phyloP scores from a whole-genome alignment of 1,140 invertebrate genomes.

The Cephus cinctus region DNA sequence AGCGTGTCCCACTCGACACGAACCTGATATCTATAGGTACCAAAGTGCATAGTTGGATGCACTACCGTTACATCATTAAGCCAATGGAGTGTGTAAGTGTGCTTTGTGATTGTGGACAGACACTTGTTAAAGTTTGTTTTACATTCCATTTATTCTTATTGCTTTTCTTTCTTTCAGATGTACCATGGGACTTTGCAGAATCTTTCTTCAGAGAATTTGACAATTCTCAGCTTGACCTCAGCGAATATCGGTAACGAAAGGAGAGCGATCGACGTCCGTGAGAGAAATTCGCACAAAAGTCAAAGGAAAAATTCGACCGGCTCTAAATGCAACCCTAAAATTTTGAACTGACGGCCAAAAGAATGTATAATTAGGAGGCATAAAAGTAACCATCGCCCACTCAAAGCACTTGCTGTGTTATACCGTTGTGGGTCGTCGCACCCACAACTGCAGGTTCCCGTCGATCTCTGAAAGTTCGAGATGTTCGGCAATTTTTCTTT shows the following conservation, averaged over 20 bases:
- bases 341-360: constrained; percentile 30
- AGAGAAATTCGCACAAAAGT: background rate
- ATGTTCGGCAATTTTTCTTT: constrained; percentile 29
- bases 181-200: no score
- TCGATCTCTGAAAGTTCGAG: constrained; percentile 32
- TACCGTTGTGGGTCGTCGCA: constrained; percentile 29
- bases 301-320: constrained; percentile 11
- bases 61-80: no score
- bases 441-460: constrained; percentile 37
- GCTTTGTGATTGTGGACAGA: background rate
- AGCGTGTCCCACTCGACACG: no score
- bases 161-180: no score
- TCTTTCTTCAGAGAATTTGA: background rate
- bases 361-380: constrained; percentile 55
- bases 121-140: background rate
- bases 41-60: no score
- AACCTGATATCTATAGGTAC: no score
- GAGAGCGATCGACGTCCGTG: no score
- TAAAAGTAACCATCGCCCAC: constrained; percentile 52
- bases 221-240: background rate
- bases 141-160: background rate
- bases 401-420: constrained; percentile 11
- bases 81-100: background rate
- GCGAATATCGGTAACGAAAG: background rate
- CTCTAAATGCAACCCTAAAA: constrained; percentile 48